Evolutionary conservation across 2,888 invertebrate genomes (phyloP).

Genomic region (Geotrupes spiniger): DNA sequence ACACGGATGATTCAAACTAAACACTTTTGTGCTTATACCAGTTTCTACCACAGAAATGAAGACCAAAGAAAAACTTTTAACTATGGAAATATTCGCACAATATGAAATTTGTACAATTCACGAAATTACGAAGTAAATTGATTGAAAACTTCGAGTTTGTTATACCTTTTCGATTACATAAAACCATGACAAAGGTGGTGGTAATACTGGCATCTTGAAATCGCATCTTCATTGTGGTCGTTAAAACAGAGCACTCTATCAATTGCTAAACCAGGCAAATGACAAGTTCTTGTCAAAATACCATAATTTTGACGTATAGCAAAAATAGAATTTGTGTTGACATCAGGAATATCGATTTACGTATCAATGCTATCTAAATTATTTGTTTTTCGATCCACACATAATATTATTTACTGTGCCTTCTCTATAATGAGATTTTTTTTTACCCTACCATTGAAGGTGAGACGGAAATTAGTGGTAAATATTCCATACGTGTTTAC

Average conservation of each 20-base stretch:
- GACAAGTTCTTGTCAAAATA: constrained; percentile 22
- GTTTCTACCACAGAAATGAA: too few species aligned
- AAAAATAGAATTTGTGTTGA: constrained; percentile 25
- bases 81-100: too few species aligned
- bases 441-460: constrained; percentile 46
- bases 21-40: too few species aligned
- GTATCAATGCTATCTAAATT: constrained; percentile 49
- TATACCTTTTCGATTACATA: too few species aligned
- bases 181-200: too few species aligned
- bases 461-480: constrained; percentile 36
- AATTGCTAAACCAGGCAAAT: neutral
- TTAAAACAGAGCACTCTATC: too few species aligned
- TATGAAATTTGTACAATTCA: too few species aligned
- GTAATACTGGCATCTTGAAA: too few species aligned
- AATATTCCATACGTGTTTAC: constrained; percentile 23
- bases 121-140: too few species aligned
- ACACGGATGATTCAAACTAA: too few species aligned
- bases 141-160: too few species aligned
- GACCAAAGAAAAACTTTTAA: too few species aligned
- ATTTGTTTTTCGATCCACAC: constrained; percentile 42
- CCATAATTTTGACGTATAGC: constrained; percentile 21
- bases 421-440: constrained; percentile 38
- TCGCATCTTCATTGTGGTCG: neutral
- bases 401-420: constrained; percentile 42
- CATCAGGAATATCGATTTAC: constrained; percentile 26